Evolutionary conservation across 2,113 vertebrate genomes (phyloP).

Genomic region (Isichthys henryi): DNA sequence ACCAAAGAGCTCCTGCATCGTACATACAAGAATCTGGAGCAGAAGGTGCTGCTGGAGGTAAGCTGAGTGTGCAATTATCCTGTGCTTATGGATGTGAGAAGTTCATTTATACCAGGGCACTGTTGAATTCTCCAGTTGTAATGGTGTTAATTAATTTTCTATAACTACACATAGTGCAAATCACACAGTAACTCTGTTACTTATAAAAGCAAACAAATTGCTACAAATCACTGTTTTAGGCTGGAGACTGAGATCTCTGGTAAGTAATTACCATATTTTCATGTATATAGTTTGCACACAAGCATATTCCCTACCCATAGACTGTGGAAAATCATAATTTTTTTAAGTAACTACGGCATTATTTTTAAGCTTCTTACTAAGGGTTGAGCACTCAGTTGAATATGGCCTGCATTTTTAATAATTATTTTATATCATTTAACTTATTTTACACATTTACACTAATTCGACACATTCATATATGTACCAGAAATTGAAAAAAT

Average conservation of each 20-base stretch:
- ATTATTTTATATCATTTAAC: too few species aligned
- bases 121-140: not conserved
- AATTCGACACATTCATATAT: too few species aligned
- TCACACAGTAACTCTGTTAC: not conserved
- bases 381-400: not conserved
- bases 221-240: not conserved
- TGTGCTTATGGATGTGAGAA: not conserved
- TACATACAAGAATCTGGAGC: constrained; percentile 88
- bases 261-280: not conserved
- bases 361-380: not conserved
- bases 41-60: constrained; percentile 86
- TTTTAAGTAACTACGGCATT: not conserved
- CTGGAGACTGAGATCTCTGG: not conserved
- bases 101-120: not conserved
- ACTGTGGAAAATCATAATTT: not conserved
- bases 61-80: constrained; percentile 25
- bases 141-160: not conserved
- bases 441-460: too few species aligned
- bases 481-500: too few species aligned
- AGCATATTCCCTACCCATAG: not conserved
- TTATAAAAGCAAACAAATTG: not conserved
- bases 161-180: not conserved
- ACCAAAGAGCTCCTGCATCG: constrained; percentile 88
- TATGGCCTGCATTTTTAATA: not conserved
- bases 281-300: not conserved